These are phyloP conservation scores for Penaeus monodon DNA, from an alignment of 2,888 invertebrate species.

Conservation along the genomic window DNA sequence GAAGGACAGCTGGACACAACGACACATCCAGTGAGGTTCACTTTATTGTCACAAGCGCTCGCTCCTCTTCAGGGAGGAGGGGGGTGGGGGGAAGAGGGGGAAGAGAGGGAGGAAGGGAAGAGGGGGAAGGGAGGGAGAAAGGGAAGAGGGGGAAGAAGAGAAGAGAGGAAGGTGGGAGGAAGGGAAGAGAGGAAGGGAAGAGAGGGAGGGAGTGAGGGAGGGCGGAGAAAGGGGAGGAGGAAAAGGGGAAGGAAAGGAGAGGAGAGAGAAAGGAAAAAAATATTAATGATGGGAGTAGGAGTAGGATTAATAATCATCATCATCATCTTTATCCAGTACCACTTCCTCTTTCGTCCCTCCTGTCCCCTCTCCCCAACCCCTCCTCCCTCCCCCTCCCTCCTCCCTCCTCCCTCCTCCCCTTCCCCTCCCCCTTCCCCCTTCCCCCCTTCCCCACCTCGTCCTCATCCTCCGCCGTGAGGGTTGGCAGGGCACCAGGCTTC, in stretches of 20 bases:
- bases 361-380: background rate
- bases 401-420: background rate
- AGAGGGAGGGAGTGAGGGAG: too few species aligned
- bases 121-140: background rate
- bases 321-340: too few species aligned
- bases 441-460: background rate
- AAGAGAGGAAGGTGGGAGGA: background rate
- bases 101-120: background rate
- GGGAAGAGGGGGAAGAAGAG: constrained; percentile 9
- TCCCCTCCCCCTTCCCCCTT: background rate
- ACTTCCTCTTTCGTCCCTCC: too few species aligned
- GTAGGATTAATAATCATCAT: too few species aligned
- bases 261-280: too few species aligned
- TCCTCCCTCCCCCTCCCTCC: constrained; percentile 28
- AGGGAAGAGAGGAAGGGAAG: background rate
- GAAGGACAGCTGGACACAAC: background rate
- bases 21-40: background rate
- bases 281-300: too few species aligned
- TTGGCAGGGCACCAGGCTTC: too few species aligned
- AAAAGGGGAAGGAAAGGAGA: background rate
- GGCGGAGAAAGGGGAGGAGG: background rate
- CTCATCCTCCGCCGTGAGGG: too few species aligned
- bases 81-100: background rate
- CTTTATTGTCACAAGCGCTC: background rate
- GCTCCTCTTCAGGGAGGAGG: background rate